These are phyloP conservation scores for Gambusia holbrooki DNA, from an alignment of 2,113 vertebrate genomes.

Conservation along the genomic window DNA sequence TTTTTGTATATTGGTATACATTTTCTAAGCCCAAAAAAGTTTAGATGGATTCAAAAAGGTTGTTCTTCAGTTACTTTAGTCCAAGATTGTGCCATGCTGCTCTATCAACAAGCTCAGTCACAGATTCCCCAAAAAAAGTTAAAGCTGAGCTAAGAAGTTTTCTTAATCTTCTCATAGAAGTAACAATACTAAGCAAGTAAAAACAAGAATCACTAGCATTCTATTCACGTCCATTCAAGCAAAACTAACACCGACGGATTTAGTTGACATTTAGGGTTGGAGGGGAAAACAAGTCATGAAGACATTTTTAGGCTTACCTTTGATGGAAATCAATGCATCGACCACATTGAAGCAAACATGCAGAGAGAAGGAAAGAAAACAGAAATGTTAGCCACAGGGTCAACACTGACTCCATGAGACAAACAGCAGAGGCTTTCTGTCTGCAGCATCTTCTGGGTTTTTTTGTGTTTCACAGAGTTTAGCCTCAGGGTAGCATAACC, in stretches of 20 bases:
- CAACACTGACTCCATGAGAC: constrained; percentile 22
- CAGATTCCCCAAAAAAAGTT: no score
- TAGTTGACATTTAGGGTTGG: constrained; percentile 18
- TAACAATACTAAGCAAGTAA: not conserved
- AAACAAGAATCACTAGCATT: constrained; percentile 4
- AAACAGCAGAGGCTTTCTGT: constrained; percentile 11
- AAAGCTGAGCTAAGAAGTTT: not conserved
- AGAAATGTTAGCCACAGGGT: constrained; percentile 33
- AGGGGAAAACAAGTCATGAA: not conserved
- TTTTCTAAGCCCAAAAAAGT: no score
- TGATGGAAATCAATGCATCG: constrained; percentile 31
- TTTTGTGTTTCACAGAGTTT: not conserved
- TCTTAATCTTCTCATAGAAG: not conserved
- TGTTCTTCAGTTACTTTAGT: no score
- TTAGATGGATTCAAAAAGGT: no score
- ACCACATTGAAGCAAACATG: constrained; percentile 41
- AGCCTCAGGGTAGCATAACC: constrained; percentile 31
- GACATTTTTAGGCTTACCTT: constrained; percentile 57
- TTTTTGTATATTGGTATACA: no score
- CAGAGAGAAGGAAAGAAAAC: constrained; percentile 46
- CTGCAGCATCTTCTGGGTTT: constrained; percentile 12
- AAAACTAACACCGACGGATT: not conserved
- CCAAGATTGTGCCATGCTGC: no score
- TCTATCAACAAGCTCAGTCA: no score
- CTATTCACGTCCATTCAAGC: constrained; percentile 1